Percentiles rank a stretch among this genome's conserved stretches.
Evolutionary conservation across 2,888 invertebrate species (phyloP).

Genomic region (Myopa testacea): DNA sequence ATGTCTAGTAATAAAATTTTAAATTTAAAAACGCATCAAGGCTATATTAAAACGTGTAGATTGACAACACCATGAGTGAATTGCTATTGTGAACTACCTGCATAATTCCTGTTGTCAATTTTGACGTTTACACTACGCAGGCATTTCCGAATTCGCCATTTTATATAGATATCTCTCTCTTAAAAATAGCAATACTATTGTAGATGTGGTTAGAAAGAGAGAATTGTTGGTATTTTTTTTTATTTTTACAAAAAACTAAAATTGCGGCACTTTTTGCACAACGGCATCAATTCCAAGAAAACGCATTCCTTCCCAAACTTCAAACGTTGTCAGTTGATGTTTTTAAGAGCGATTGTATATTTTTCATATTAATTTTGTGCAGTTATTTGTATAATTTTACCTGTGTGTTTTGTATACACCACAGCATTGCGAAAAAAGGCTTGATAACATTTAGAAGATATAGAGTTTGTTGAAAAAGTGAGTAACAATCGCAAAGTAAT

Average conservation of each 20-base stretch:
- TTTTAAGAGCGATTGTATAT: not conserved
- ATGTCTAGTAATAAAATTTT: too few species aligned
- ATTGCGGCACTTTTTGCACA: conserved; percentile 45
- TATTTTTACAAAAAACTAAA: conserved; percentile 29
- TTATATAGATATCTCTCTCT: not conserved
- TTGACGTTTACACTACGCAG: too few species aligned
- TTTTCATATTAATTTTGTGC: not conserved
- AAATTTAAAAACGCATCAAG: too few species aligned
- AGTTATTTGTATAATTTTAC: not conserved
- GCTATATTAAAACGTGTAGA: too few species aligned
- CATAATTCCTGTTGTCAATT: too few species aligned
- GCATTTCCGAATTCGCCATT: conserved; percentile 26
- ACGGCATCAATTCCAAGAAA: conserved; percentile 37
- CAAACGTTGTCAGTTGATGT: conserved; percentile 40
- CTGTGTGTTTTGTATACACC: not conserved
- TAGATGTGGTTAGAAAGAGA: conserved; percentile 29
- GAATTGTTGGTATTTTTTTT: not conserved
- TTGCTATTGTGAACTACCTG: too few species aligned
- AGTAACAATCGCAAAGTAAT: too few species aligned
- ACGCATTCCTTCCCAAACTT: conserved; percentile 47
- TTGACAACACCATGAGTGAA: too few species aligned
- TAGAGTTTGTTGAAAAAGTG: too few species aligned
- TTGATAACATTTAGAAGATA: too few species aligned
- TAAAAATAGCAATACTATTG: not conserved
- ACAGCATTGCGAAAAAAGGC: not conserved